Conservation (phyloP, 2,797 vertebrate species). For the Acropternis orthonyx region DNA sequence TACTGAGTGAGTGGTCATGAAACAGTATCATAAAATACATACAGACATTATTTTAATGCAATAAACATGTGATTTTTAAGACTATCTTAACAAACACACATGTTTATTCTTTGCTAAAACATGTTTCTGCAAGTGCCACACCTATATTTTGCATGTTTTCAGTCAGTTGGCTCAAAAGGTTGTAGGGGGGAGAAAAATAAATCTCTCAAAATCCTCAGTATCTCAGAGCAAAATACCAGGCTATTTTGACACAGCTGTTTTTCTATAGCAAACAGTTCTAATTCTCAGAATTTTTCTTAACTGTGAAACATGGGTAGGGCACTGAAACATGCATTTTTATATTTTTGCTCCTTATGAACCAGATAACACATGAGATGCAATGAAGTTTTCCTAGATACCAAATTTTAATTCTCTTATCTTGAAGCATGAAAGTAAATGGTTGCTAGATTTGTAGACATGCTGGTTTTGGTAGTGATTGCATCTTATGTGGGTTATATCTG, state of each 20-base stretch:
- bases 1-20: conserved; percentile 99
- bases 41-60: conserved; percentile 99
- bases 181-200: background rate
- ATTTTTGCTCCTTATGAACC: conserved; percentile 99
- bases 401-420: conserved; percentile 72
- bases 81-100: conserved; percentile 96
- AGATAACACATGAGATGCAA: conserved; percentile 99
- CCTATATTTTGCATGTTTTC: conserved; percentile 94
- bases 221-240: conserved; percentile 34
- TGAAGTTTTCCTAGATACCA: conserved; percentile 77
- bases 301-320: conserved; percentile 98
- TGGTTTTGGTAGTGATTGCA: conserved; percentile 86
- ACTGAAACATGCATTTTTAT: conserved; percentile 99
- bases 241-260: conserved; percentile 26
- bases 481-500: conserved; percentile 99
- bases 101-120: conserved; percentile 99
- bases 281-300: conserved; percentile 61
- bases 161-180: conserved; percentile 72
- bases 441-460: conserved; percentile 75
- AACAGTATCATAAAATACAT: conserved; percentile 99
- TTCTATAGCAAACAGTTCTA: conserved; percentile 11
- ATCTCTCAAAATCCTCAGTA: conserved; percentile 31
- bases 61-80: conserved; percentile 99
- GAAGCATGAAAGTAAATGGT: conserved; percentile 75
- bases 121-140: conserved; percentile 99